phyloP scores from a whole-genome alignment of 2,888 invertebrate genomes.

The Ligdia adustata region DNA sequence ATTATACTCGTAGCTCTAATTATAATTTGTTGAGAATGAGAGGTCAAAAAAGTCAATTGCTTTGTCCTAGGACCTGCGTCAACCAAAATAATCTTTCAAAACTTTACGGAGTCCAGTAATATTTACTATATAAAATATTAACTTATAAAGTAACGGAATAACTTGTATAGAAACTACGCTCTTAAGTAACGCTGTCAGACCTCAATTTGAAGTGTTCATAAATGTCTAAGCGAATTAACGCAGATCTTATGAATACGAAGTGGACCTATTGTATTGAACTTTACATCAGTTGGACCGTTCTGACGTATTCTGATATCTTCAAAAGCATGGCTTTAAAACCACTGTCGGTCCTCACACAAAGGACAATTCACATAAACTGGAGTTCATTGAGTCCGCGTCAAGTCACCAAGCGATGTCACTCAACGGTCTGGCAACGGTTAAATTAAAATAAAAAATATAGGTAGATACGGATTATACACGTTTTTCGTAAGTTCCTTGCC shows the following conservation, averaged over 20 bases:
- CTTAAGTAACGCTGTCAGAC: conserved; percentile 2
- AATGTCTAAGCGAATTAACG: conserved; percentile 13
- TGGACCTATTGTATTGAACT: conserved; percentile 37
- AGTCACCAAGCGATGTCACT: conserved; percentile 66
- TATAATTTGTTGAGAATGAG: too few relatives aligned
- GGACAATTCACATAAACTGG: conserved; percentile 58
- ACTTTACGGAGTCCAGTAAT: too few relatives aligned
- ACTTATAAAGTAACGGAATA: not conserved
- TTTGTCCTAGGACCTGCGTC: too few relatives aligned
- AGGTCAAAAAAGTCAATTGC: too few relatives aligned
- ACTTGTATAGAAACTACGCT: too few relatives aligned
- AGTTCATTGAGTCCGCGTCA: conserved; percentile 63
- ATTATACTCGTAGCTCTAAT: conserved; percentile 4
- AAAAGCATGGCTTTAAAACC: conserved; percentile 18
- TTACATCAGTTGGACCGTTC: conserved; percentile 20
- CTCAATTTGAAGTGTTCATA: conserved; percentile 2
- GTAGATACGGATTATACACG: conserved; percentile 52
- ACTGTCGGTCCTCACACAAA: conserved; percentile 52
- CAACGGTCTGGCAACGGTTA: conserved; percentile 75
- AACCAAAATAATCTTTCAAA: too few relatives aligned
- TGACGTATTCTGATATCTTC: conserved; percentile 23
- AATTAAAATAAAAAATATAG: conserved; percentile 50
- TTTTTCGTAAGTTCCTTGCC: conserved; percentile 36
- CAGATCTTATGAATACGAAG: conserved; percentile 37
- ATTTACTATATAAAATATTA: too few relatives aligned